Base-by-base conservation (phyloP, 2,113 vertebrate genomes). In the Cygnus buccinator region DNA sequence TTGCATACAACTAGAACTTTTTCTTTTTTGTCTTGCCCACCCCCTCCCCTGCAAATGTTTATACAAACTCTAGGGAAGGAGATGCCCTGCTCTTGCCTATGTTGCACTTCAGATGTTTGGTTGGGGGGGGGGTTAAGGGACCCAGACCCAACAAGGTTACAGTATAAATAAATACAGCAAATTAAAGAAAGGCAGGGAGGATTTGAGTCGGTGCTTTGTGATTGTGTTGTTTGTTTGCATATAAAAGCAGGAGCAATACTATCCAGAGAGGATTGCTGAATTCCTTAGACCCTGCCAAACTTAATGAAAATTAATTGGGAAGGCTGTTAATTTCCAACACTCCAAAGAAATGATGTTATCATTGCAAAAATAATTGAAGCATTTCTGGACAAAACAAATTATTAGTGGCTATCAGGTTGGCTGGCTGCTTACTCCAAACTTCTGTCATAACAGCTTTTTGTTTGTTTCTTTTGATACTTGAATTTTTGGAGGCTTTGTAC, bases 401-500 rank as follows among this genome's bases (percentile, higher is more conserved):
- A 39, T 9, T 29, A 31, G 0, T 39, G 44, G 75, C 78, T 68
- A 4, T 78, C 41, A 54, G 87, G 87, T 81, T 72, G 61, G 43
- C 78, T 92, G 70, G 71, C 84, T 94, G 73, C 78, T 94, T 92
- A 76, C 26, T 86, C 83, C 71, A 86, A 28, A 67, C 83, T 90
- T 93, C 54, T 33, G 58, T 81, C 82, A 90, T 87, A 94, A 85
- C 62, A 59, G 61, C 11, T 22, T 62, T 84, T 74, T 46, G 10
- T 48, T 48, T 48, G 46, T 13, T 20, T 65, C 44, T 76, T 59
- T 67, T 95, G 67, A 93, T 95, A 96, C 89, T 93, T 97, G 94
- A 94, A 93, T 84, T 91, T 92, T 94, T 88, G 71, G 88, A 95
- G 76, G 71, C 93, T 96, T 95, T 93, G 82, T 95, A 71, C 37